phyloP scores from a whole-genome alignment of 1,140 invertebrate genomes.

The Caerostris extrusa region DNA sequence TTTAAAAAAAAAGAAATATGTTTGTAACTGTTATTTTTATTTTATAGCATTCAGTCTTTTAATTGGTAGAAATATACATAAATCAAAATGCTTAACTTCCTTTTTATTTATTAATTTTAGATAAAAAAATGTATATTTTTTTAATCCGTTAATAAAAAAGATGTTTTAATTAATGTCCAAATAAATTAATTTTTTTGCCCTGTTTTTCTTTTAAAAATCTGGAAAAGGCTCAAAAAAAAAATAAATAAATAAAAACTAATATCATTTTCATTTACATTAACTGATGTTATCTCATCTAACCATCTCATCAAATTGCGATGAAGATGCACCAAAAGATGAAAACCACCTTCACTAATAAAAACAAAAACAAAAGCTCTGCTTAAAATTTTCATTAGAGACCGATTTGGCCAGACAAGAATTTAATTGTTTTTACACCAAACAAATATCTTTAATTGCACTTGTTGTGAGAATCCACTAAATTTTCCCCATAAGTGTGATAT shows the following conservation, averaged over 20 bases:
- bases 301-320: background rate
- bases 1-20: too few species aligned
- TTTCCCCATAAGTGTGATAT: background rate
- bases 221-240: too few species aligned
- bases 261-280: background rate
- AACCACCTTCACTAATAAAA: background rate
- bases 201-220: too few species aligned
- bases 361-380: background rate
- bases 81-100: too few species aligned
- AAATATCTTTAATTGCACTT: conserved; percentile 40
- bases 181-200: too few species aligned
- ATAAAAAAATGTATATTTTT: too few species aligned
- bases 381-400: background rate
- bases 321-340: background rate
- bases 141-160: too few species aligned
- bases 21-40: too few species aligned
- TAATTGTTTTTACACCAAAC: conserved; percentile 29
- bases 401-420: background rate
- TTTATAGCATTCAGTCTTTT: too few species aligned
- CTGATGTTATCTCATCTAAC: background rate
- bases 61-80: too few species aligned
- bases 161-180: too few species aligned
- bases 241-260: background rate
- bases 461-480: background rate
- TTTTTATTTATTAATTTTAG: too few species aligned